phyloP scores from a whole-genome alignment of 2,113 vertebrate species.

The Dasypus novemcinctus region DNA sequence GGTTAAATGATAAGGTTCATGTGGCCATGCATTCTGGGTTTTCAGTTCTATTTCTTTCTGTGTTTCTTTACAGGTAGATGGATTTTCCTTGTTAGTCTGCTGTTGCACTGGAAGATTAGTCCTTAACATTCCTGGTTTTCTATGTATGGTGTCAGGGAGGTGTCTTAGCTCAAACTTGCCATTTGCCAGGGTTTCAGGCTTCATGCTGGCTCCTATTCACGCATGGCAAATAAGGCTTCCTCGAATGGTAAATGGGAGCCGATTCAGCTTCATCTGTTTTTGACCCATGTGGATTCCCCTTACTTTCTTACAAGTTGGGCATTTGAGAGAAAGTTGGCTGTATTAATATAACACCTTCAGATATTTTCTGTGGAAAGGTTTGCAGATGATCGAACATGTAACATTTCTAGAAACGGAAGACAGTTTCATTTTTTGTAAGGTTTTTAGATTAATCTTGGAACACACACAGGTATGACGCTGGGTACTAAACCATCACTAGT shows the following conservation, averaged over 20 bases:
- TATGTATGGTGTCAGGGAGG: neutral
- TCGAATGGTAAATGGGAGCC: neutral
- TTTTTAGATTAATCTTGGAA: neutral
- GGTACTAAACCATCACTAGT: neutral
- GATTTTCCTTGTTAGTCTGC: neutral
- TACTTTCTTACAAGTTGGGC: neutral
- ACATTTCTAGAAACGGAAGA: neutral
- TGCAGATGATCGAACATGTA: neutral
- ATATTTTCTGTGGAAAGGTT: neutral
- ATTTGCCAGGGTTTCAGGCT: neutral
- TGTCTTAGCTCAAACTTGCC: neutral
- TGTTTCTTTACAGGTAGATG: neutral
- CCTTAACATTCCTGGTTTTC: neutral
- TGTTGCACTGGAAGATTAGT: neutral
- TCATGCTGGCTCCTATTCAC: neutral
- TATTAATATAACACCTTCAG: neutral
- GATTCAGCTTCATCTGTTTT: neutral
- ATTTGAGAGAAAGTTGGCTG: neutral
- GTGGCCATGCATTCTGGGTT: neutral
- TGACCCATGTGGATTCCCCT: neutral
- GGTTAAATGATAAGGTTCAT: neutral
- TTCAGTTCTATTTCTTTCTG: neutral
- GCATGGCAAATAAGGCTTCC: accelerated
- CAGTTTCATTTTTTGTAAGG: neutral
- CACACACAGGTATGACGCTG: neutral